Evolutionary conservation across 2,888 invertebrate genomes (phyloP), one percentile per base, ranked within the genome.

Genomic region (Bellardia bayeri): DNA sequence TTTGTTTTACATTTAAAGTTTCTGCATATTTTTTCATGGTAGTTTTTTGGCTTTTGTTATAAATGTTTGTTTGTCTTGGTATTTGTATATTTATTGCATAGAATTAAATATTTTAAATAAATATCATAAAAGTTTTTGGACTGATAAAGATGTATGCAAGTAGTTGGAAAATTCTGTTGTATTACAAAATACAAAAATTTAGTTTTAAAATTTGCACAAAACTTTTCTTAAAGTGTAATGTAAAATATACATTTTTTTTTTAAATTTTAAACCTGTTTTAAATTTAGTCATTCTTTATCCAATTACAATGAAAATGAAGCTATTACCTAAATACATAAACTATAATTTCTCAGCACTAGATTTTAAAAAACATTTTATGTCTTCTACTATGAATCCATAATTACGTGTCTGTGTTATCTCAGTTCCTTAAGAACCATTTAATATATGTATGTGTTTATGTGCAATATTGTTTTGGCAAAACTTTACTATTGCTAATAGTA

Each of bases 1-100:
- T 71, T 72, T 82, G 74, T 66, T 74, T 66, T 66, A 49, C 61
- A 61, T 69, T 49, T 16, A 79, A 80, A 80, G 30, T 71, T 80
- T 80, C 51, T 69, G 40, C 40, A 71, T 63, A 54, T 6, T 58
- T 69, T 71, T 72, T 75, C 30, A 37, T 64, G 8, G 1, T 23
- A 16, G 42, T 66, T 42, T 68, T 45, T 30, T 69, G 58, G 61
- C n/a, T 71, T 80, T 51, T 63, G 51, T 40, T 40, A 51, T 71
- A 69, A 69, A 69, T 79, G 45, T 79, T 69, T 61, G 49, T 49
- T 4, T 79, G 7, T 68, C 8, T 58, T 58, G 14, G 16, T 68
- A 42, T 58, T 69, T 61, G 45, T 49, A 45, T 37, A 69, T 42
- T 58, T 66, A 54, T 58, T 68, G 33, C 45, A 13, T 58, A n/a